A percentile compares a stretch with the other conserved stretches of the same genome.
Evolutionary conservation across 2,888 invertebrate genomes (phyloP).

Genomic region (Ectemnius lituratus): DNA sequence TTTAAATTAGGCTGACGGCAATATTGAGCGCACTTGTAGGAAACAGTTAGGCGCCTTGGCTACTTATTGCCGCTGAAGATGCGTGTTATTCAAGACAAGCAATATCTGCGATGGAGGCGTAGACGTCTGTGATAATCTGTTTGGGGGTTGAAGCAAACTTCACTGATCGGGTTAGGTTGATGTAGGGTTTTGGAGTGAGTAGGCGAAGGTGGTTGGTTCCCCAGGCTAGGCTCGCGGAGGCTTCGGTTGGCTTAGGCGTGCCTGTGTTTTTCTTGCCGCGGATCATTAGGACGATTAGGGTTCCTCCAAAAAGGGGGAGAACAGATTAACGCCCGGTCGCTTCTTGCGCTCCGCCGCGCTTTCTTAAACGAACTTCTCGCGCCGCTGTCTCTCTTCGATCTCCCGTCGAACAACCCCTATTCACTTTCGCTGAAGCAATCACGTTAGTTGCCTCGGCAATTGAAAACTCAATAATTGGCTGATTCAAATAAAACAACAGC

Average conservation of each 20-base stretch:
- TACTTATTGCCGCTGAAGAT: no score
- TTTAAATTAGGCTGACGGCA: no score
- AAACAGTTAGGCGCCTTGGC: no score
- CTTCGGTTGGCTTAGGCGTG: slow-evolving; percentile 74
- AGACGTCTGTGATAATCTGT: slow-evolving; percentile 61
- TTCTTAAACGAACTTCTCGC: slow-evolving; percentile 51
- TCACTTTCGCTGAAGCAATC: no score
- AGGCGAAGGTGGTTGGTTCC: slow-evolving; percentile 66
- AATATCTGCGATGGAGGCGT: slow-evolving; percentile 8
- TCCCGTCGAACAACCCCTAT: no score
- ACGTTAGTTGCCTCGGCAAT: no score
- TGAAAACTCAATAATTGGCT: no score
- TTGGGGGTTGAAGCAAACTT: slow-evolving; percentile 60
- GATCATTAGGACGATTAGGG: slow-evolving; percentile 77
- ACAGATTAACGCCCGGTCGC: slow-evolving; percentile 70
- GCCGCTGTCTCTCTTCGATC: slow-evolving; percentile 1
- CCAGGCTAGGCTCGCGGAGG: slow-evolving; percentile 64
- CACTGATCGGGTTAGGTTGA: slow-evolving; percentile 67
- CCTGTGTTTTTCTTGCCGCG: slow-evolving; percentile 76
- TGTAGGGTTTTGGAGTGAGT: slow-evolving; percentile 57
- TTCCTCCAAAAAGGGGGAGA: slow-evolving; percentile 72
- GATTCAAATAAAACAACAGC: no score
- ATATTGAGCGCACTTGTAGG: no score
- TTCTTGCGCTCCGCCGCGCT: slow-evolving; percentile 52
- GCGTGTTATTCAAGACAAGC: no score